Conservation (phyloP, 1,140 invertebrate genomes). For the Saxidomus purpurata region DNA sequence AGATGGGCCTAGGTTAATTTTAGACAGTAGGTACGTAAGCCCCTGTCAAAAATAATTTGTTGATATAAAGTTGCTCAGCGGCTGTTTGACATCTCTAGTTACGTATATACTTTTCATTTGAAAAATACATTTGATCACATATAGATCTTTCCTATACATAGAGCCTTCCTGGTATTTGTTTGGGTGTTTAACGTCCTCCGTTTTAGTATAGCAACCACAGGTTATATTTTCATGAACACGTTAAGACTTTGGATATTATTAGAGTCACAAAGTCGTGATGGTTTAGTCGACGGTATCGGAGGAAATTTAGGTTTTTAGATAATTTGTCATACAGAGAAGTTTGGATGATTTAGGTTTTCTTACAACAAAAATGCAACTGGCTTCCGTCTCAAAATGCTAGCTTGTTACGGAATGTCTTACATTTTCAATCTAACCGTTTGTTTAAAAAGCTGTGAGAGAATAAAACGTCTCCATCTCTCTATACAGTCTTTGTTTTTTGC, state of each 20-base stretch:
- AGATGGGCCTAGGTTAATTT: conserved; percentile 2
- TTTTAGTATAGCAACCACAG: background rate
- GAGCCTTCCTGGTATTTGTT: background rate
- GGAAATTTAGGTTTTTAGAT: background rate
- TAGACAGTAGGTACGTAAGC: conserved; percentile 13
- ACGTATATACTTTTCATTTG: background rate
- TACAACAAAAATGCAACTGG: conserved; percentile 10
- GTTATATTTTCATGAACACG: too few relatives aligned
- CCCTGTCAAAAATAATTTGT: background rate
- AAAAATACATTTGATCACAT: background rate
- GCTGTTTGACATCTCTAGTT: background rate
- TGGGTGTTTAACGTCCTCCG: background rate
- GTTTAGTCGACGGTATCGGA: too few relatives aligned
- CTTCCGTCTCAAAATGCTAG: background rate
- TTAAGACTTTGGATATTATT: background rate
- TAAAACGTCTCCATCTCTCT: background rate
- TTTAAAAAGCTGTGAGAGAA: background rate
- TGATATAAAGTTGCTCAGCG: background rate
- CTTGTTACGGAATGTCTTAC: conserved; percentile 2
- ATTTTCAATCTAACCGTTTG: background rate
- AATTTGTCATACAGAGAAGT: background rate
- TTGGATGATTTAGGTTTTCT: too few relatives aligned
- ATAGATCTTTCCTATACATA: background rate
- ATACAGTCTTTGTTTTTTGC: background rate
- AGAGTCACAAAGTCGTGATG: background rate